Conservation (phyloP, 2,888 invertebrate species). For the Copidosoma aretas region DNA sequence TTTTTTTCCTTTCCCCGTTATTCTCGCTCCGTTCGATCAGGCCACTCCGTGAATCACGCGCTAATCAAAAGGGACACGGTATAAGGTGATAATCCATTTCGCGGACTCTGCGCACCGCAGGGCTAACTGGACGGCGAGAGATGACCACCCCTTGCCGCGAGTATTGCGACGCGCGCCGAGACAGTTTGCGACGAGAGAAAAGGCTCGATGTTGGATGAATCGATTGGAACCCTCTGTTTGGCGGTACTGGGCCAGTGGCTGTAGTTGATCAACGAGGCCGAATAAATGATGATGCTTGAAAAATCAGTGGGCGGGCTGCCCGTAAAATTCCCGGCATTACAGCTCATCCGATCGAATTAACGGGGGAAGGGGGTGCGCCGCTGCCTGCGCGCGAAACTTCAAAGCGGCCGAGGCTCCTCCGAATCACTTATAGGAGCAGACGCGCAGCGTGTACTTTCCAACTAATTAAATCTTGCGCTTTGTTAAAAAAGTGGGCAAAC, state of each 20-base stretch:
- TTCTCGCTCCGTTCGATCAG: constrained; percentile 44
- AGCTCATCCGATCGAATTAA: constrained; percentile 14
- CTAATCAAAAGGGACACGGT: constrained; percentile 53
- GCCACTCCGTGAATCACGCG: constrained; percentile 51
- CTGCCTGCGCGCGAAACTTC: not conserved
- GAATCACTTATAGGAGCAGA: constrained; percentile 5
- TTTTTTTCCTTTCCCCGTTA: constrained; percentile 37
- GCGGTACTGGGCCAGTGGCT: too few species aligned
- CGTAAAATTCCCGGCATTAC: not conserved
- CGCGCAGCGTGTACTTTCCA: not conserved
- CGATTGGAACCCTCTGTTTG: too few species aligned
- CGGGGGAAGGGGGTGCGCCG: not conserved
- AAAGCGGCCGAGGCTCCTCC: constrained; percentile 14
- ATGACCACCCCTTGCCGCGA: too few species aligned
- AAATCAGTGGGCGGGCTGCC: too few species aligned
- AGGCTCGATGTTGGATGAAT: too few species aligned
- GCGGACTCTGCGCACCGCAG: too few species aligned
- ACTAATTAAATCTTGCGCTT: constrained; percentile 28
- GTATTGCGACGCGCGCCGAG: too few species aligned
- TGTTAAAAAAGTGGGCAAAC: constrained; percentile 15
- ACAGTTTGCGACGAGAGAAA: too few species aligned
- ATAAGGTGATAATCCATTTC: too few species aligned
- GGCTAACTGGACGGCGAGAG: too few species aligned
- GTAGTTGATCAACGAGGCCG: too few species aligned
- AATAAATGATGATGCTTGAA: too few species aligned